Conservation (phyloP, 2,888 invertebrate species). For the Pachymerium ferrugineum region DNA sequence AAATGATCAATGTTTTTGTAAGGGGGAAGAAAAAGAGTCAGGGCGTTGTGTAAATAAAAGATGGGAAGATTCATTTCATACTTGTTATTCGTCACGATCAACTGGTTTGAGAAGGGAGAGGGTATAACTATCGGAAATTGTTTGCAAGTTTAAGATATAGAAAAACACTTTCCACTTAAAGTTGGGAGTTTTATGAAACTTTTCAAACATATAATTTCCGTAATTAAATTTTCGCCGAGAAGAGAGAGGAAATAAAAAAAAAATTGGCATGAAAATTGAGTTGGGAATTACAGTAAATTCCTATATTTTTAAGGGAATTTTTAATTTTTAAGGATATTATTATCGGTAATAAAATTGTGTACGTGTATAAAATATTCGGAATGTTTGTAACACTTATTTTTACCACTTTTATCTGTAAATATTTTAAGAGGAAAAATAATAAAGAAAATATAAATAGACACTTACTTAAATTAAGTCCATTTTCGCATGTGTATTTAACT, state of each 20-base stretch:
- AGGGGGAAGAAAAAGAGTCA: too few species aligned
- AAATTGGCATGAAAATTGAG: too few species aligned
- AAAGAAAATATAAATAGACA: not conserved
- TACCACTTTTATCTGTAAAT: not conserved
- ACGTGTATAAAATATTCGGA: not conserved
- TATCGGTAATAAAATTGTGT: too few species aligned
- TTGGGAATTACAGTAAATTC: too few species aligned
- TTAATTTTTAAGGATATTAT: too few species aligned
- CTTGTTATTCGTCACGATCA: conserved; percentile 8
- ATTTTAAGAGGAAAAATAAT: not conserved
- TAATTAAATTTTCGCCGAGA: too few species aligned
- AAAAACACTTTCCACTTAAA: too few species aligned
- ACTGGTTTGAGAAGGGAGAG: not conserved
- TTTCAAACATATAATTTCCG: too few species aligned
- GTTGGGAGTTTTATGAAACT: too few species aligned
- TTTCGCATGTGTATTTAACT: not conserved
- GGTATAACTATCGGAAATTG: conserved; percentile 1
- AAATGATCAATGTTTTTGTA: not conserved
- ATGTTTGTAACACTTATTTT: not conserved
- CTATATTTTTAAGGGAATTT: too few species aligned
- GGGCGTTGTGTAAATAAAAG: not conserved
- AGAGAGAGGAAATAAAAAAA: too few species aligned
- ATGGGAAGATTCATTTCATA: not conserved
- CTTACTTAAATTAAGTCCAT: not conserved
- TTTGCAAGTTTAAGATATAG: not conserved